Conservation (phyloP, 2,888 invertebrate species). For the Brachypterus glaber region DNA sequence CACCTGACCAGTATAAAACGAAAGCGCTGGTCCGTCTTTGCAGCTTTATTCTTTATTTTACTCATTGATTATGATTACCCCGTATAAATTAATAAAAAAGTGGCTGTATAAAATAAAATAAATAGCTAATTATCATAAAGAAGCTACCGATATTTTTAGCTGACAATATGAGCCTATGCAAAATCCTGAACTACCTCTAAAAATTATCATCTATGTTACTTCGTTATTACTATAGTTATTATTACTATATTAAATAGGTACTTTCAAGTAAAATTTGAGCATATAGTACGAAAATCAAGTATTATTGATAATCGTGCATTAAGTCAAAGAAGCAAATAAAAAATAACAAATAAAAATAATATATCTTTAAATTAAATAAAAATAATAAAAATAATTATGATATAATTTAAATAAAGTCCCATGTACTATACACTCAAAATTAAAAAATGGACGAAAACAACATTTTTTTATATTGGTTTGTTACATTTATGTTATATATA, state of each 20-base stretch:
- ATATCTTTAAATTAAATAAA: conserved; percentile 10
- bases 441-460: conserved; percentile 39
- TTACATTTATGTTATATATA: conserved; percentile 30
- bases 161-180: conserved; percentile 25
- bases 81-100: no score
- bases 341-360: conserved; percentile 9
- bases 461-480: conserved; percentile 32
- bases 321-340: conserved; percentile 5
- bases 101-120: no score
- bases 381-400: conserved; percentile 1
- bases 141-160: conserved; percentile 3
- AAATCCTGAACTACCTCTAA: conserved; percentile 23
- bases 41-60: no score
- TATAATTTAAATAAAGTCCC: conserved; percentile 11
- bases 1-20: no score
- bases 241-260: conserved; percentile 36
- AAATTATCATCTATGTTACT: conserved; percentile 1
- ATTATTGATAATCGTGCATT: conserved; percentile 10
- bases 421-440: conserved; percentile 39
- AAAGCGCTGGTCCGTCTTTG: no score
- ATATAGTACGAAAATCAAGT: conserved; percentile 32
- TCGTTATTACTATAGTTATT: conserved; percentile 30
- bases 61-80: no score
- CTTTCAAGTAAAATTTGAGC: conserved; percentile 37
- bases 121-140: conserved; percentile 3